phyloP scores from a whole-genome alignment of 2,888 invertebrate genomes.

The Aporophyla lueneburgensis region DNA sequence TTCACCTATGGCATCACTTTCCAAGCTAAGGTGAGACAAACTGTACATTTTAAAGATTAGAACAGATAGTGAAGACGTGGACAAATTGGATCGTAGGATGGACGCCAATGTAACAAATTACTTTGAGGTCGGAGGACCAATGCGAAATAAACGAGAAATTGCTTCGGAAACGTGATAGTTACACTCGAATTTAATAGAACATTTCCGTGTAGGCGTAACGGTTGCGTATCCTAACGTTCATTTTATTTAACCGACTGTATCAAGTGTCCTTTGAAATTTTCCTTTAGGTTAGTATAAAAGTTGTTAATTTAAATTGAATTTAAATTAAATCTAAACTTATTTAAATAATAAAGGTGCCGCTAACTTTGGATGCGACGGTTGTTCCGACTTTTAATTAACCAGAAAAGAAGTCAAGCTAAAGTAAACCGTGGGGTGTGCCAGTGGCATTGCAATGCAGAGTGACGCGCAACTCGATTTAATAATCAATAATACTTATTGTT shows the following conservation, averaged over 20 bases:
- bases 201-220: slow-evolving; percentile 5
- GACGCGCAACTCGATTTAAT: background rate
- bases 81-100: slow-evolving; percentile 41
- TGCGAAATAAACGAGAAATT: slow-evolving; percentile 35
- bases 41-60: slow-evolving; percentile 11
- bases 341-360: slow-evolving; percentile 4
- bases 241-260: slow-evolving; percentile 14
- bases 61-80: slow-evolving; percentile 22
- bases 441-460: background rate
- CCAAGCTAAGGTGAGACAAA: slow-evolving; percentile 96
- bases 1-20: slow-evolving; percentile 99
- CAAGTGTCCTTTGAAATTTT: slow-evolving; percentile 14
- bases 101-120: slow-evolving; percentile 44
- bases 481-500: background rate
- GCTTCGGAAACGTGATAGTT: slow-evolving; percentile 11
- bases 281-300: slow-evolving; percentile 23
- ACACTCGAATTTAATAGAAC: slow-evolving; percentile 28
- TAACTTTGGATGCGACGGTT: background rate
- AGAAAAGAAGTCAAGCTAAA: background rate
- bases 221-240: background rate
- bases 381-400: background rate
- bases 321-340: slow-evolving; percentile 13
- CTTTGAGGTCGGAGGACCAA: slow-evolving; percentile 32
- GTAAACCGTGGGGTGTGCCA: background rate
- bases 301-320: slow-evolving; percentile 19